phyloP scores from a whole-genome alignment of 2,888 invertebrate species.

The Pristionchus mayeri region DNA sequence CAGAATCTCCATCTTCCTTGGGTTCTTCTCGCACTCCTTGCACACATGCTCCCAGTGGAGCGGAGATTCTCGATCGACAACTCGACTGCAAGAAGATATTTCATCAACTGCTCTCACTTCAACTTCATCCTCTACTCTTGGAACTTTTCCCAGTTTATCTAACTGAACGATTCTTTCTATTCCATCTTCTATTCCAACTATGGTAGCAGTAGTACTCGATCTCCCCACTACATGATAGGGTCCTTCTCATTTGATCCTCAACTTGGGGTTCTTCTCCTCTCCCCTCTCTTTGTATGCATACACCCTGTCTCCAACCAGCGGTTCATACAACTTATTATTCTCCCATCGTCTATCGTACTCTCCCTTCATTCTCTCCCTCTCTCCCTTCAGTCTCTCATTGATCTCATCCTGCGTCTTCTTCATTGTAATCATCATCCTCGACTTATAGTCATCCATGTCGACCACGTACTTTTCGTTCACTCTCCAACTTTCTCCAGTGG shows the following conservation, averaged over 20 bases:
- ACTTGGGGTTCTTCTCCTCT: not conserved
- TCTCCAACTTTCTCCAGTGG: not conserved
- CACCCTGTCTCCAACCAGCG: conserved; percentile 4
- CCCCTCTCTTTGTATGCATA: not conserved
- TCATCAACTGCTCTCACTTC: too few species aligned
- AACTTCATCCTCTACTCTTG: too few species aligned
- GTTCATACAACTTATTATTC: not conserved
- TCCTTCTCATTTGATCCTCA: conserved; percentile 15
- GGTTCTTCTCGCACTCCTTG: too few species aligned
- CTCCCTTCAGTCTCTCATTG: not conserved
- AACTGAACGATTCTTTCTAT: too few species aligned
- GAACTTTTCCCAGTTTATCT: too few species aligned
- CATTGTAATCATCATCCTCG: not conserved
- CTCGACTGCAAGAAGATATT: too few species aligned
- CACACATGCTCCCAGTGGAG: too few species aligned
- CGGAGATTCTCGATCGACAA: too few species aligned
- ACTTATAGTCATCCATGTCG: not conserved
- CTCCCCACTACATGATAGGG: not conserved
- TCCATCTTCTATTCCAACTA: too few species aligned
- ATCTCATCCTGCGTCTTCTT: not conserved
- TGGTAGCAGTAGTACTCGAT: too few species aligned
- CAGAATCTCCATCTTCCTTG: too few species aligned
- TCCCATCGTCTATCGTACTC: not conserved
- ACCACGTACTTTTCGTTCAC: not conserved
- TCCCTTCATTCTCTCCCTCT: not conserved